phyloP scores from a whole-genome alignment of 2,797 vertebrate genomes.

The Acrossocheilus fasciatus region DNA sequence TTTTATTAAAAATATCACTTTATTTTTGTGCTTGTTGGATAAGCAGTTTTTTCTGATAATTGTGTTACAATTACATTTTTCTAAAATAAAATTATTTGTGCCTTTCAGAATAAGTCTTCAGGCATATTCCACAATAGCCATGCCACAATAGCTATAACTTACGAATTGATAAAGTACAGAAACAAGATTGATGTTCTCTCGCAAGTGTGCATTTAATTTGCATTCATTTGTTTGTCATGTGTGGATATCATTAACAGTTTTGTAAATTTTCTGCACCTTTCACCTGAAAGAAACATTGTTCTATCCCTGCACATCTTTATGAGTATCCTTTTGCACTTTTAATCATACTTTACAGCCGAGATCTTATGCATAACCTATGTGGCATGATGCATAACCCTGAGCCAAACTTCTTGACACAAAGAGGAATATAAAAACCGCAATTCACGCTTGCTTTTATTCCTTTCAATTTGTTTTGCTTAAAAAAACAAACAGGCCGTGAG shows the following conservation, averaged over 20 bases:
- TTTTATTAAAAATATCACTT: not conserved
- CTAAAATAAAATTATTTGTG: not conserved
- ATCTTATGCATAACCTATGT: slow-evolving; percentile 57
- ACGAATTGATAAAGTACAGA: not conserved
- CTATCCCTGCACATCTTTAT: slow-evolving; percentile 57
- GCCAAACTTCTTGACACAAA: slow-evolving; percentile 75
- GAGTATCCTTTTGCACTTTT: slow-evolving; percentile 49
- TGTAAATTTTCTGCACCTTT: not conserved
- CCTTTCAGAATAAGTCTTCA: not conserved
- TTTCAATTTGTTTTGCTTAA: slow-evolving; percentile 84
- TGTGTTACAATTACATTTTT: not conserved
- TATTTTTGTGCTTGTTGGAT: not conserved
- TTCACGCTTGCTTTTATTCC: slow-evolving; percentile 78
- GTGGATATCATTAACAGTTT: not conserved
- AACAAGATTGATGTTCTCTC: not conserved
- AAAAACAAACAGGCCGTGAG: slow-evolving; percentile 80
- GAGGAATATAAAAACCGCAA: slow-evolving; percentile 75
- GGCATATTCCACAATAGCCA: not conserved
- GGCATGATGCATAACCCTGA: slow-evolving; percentile 77
- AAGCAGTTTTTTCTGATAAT: not conserved
- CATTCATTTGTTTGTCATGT: not conserved
- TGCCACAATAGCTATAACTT: not conserved
- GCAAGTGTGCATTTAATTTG: not conserved
- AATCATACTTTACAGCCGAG: slow-evolving; percentile 52
- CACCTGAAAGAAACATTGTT: slow-evolving; percentile 26